Base-by-base conservation (phyloP, 1,140 invertebrate genomes). In the Pachyrhynchus sulphureomaculatus region DNA sequence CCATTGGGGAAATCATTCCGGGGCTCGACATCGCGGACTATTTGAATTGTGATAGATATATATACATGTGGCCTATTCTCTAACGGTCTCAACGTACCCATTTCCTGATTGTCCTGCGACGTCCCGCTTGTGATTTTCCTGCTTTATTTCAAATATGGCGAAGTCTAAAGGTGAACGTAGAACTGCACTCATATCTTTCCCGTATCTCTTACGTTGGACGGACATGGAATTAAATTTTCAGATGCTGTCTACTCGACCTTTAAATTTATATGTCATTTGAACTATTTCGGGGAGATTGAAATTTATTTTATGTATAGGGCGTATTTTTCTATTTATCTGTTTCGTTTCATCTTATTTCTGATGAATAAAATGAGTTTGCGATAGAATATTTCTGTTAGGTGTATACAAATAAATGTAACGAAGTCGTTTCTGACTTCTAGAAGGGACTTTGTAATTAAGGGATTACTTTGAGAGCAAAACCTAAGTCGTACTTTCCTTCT, bases 1-100 rank as follows among this genome's bases (percentile, higher is more conserved):
- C 65, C 65, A 64, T 67, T 24, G 49, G 65, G 65, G 65, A 67
- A 67, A 67, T 67, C 65, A 67, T 64, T 67, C 65, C 39, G 44
- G 61, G 21, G 55, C 55, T 61, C 45, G 59, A 59, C 59, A 53
- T 62, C 65, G 60, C 57, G 59, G 57, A 63, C 65, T 67, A 64
- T 67, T 64, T 67, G 61, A 67, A 67, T 67, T 67, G 65, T 67
- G 65, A 67, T 67, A 67, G 65, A 67, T 67, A 67, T 62, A n/a
- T n/a, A 62, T 62, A 62, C 53, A 56, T 67, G 65, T 67, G 65
- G 65, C 65, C 65, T 64, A 64, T 67, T 67, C 65, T 66, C 65
- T 57, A 63, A 66, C 65, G 65, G 65, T 62, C 59, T 61, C 59
- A 37, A 51, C 64, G 64, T 58, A 52, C 45, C 65, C 65, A 62